Evolutionary conservation across 2,113 vertebrate genomes (phyloP).

Genomic region (Malurus cyaneus): DNA sequence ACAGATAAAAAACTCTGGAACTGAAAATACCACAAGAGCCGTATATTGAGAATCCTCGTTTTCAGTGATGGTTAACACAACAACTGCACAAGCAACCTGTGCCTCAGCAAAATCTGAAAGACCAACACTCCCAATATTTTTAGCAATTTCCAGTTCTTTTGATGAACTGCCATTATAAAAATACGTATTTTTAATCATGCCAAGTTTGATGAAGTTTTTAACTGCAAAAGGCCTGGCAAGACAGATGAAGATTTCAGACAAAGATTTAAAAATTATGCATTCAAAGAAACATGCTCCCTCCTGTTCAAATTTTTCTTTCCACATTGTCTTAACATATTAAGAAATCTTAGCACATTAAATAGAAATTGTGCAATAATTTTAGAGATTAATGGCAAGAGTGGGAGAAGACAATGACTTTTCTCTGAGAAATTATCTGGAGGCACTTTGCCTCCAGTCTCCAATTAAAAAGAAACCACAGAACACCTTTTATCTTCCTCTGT

Average conservation of each 20-base stretch:
- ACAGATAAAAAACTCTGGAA: background rate
- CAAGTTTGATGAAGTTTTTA: constrained; percentile 24
- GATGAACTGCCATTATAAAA: constrained; percentile 13
- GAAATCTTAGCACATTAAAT: constrained; percentile 65
- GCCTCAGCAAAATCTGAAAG: background rate
- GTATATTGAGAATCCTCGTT: fast-evolving
- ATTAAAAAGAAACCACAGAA: constrained; percentile 64
- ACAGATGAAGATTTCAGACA: constrained; percentile 42
- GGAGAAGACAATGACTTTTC: constrained; percentile 67
- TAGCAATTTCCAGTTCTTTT: background rate
- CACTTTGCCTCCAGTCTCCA: constrained; percentile 58
- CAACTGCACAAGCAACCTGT: background rate
- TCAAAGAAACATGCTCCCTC: constrained; percentile 62
- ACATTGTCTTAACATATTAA: constrained; percentile 63
- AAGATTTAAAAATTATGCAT: constrained; percentile 40
- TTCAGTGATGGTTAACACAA: background rate
- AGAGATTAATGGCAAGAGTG: constrained; percentile 65
- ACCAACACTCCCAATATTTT: background rate
- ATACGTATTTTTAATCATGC: background rate
- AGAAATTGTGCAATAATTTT: constrained; percentile 68
- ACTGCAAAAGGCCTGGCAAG: constrained; percentile 15
- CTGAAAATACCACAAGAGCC: background rate
- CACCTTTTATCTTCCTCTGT: constrained; percentile 56
- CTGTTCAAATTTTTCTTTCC: constrained; percentile 65
- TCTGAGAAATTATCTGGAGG: constrained; percentile 65